These are phyloP conservation scores for Psittacus erithacus DNA, from an alignment of 2,113 vertebrate genomes.

Conservation along the genomic window DNA sequence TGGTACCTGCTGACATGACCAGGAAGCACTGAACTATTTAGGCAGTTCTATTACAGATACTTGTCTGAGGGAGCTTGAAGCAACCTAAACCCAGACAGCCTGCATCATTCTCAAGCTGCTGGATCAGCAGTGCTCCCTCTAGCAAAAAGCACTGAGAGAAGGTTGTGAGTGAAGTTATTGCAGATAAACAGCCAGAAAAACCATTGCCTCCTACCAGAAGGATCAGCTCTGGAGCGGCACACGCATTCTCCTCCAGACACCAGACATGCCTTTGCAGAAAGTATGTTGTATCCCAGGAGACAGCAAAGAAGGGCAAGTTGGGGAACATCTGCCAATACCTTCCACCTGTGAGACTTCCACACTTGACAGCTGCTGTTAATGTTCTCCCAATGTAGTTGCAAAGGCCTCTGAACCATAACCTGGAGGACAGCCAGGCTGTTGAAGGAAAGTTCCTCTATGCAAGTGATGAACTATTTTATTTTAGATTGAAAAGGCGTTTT, in stretches of 20 bases:
- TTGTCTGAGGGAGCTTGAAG: neutral
- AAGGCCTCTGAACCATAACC: conserved; percentile 24
- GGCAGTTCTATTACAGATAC: neutral
- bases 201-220: neutral
- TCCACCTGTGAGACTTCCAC: conserved; percentile 23
- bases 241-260: neutral
- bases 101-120: neutral
- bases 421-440: conserved; percentile 23
- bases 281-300: neutral
- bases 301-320: neutral
- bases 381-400: conserved; percentile 21
- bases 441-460: conserved; percentile 17
- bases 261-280: neutral
- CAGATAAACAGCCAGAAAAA: neutral
- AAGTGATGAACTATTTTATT: neutral
- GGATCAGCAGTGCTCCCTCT: neutral
- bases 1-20: neutral
- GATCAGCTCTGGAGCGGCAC: neutral
- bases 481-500: neutral
- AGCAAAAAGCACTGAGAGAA: neutral
- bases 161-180: neutral
- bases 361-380: neutral
- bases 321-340: neutral
- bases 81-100: neutral
- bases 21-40: neutral